Percentiles rank a stretch among this genome's conserved stretches.
Conservation (phyloP, 2,888 invertebrate species). For the Andrena praecox region DNA sequence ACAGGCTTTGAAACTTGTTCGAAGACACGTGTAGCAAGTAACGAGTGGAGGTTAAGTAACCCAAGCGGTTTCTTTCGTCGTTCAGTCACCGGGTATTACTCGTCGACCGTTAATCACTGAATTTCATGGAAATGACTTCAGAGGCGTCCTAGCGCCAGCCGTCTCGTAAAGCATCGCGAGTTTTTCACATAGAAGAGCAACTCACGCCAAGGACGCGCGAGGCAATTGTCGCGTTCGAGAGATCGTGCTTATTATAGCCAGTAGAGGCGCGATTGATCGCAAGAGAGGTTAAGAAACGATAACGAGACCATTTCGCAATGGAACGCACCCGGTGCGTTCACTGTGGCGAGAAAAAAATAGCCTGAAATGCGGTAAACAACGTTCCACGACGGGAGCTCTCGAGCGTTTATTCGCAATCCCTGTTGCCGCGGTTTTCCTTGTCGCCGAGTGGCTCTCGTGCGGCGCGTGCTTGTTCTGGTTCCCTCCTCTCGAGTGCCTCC, state of each 20-base stretch:
- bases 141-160: too few species aligned
- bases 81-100: not conserved
- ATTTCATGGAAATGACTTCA: conserved; percentile 3
- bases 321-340: not conserved
- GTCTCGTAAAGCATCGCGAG: not conserved
- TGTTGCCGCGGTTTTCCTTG: not conserved
- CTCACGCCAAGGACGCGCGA: not conserved
- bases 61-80: conserved; percentile 2
- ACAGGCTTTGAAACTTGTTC: not conserved
- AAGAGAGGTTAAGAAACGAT: conserved; percentile 18
- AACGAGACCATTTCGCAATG: conserved; percentile 31
- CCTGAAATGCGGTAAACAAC: conserved; percentile 19
- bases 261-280: not conserved
- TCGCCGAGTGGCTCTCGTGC: not conserved
- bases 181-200: not conserved
- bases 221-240: not conserved
- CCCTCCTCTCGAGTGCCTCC: not conserved
- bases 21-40: not conserved
- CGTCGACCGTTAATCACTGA: not conserved
- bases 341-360: conserved; percentile 1
- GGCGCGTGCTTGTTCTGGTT: not conserved
- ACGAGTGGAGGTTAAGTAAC: not conserved
- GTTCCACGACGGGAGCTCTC: conserved; percentile 6
- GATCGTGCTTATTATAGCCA: not conserved
- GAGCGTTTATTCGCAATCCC: conserved; percentile 3